A percentile compares a stretch with the other conserved stretches of the same genome.
phyloP scores from a whole-genome alignment of 2,113 vertebrate genomes.

The Hypocryptadius cinnamomeus region DNA sequence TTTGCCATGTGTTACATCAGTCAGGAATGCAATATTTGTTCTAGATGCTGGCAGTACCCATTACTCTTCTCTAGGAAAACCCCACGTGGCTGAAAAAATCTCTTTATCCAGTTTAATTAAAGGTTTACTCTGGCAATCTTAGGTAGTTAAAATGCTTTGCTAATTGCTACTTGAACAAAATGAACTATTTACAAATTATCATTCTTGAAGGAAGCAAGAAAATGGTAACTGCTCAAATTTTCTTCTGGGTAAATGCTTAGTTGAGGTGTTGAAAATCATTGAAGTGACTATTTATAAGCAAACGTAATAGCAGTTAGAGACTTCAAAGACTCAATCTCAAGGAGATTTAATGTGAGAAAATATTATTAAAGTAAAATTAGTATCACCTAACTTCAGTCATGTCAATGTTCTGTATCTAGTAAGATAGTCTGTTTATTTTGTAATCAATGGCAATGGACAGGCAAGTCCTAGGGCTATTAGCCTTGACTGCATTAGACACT shows the following conservation, averaged over 20 bases:
- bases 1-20: neutral
- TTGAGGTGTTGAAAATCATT: neutral
- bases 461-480: neutral
- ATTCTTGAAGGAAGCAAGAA: neutral
- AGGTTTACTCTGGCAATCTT: neutral
- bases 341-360: neutral
- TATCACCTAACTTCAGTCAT: neutral
- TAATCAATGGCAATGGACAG: neutral
- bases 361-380: neutral
- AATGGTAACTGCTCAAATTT: neutral
- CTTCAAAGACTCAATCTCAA: neutral
- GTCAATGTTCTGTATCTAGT: neutral
- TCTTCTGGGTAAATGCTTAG: neutral
- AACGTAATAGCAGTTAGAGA: neutral
- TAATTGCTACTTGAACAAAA: neutral
- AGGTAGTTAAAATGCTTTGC: neutral
- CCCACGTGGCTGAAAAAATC: neutral
- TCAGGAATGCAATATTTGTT: neutral
- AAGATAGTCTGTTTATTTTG: neutral
- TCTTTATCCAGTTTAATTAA: neutral
- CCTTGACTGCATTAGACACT: neutral
- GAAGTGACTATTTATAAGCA: neutral
- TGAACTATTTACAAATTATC: neutral
- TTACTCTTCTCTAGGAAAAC: neutral
- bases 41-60: rapidly evolving